Percentiles rank a stretch among this genome's conserved stretches.
phyloP scores from a whole-genome alignment of 2,113 vertebrate genomes.

The Erythrocebus patas region DNA sequence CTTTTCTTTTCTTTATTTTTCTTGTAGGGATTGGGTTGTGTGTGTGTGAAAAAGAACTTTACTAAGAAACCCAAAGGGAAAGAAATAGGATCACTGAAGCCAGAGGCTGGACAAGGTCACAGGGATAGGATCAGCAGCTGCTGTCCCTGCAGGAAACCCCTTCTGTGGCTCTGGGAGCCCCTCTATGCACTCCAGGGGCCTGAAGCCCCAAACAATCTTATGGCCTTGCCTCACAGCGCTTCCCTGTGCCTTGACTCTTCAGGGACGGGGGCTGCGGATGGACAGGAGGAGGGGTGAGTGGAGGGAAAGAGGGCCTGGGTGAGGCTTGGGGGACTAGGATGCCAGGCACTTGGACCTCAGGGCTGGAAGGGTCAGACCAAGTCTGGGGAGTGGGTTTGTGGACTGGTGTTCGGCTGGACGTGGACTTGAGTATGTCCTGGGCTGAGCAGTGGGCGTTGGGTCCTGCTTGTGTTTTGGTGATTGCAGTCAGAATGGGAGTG shows the following conservation, averaged over 20 bases:
- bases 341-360: neutral
- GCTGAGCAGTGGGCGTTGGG: neutral
- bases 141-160: neutral
- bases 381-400: fast-evolving
- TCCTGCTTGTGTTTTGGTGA: neutral
- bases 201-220: neutral
- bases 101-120: fast-evolving
- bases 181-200: too few species aligned
- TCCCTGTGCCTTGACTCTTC: neutral
- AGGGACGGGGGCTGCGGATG: fast-evolving
- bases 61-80: neutral
- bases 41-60: neutral
- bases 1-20: too few species aligned
- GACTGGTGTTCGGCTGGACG: neutral
- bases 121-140: too few species aligned
- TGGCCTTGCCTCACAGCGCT: neutral
- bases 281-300: neutral
- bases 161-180: too few species aligned
- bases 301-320: neutral
- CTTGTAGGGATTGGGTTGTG: too few species aligned
- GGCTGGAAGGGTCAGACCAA: neutral
- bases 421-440: too few species aligned
- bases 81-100: neutral
- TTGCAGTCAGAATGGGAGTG: neutral
- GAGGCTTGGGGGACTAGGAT: neutral